Base-by-base conservation (phyloP, 2,797 vertebrate species). In the Geotria australis region DNA sequence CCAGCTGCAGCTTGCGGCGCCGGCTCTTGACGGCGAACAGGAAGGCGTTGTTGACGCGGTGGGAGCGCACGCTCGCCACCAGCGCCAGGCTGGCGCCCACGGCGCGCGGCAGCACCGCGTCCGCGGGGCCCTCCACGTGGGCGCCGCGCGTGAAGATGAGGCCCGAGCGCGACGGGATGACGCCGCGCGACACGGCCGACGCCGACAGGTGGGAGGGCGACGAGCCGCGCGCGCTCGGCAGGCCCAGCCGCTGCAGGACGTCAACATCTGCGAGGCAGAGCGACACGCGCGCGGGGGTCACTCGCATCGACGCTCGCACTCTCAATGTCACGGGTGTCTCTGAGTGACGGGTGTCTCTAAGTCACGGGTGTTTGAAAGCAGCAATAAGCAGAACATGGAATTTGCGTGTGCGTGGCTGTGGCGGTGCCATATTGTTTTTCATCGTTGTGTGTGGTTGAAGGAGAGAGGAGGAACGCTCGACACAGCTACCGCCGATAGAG, bases 11-110 rank as follows among this genome's bases (percentile, higher is more conserved):
- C 68, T 75, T 84, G 60, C 69, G 80, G 68, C 70, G 77, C 64
- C 71, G 79, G 46, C 77, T 83, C 61, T 77, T 73, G 60, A 83
- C 47, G 0, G 81, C 74, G 58, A 98, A 96, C 61, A 96, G 74
- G 60, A 85, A 95, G 58, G 85, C 89, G 6, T 72, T 79, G 75
- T 88, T 94, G 71, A 93, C 65, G n/a, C 85, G 83, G 62, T 96
- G 85, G 38, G 82, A 79, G 57, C 81, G 79, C 47, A 96, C 64
- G 65, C 84, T 89, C 70, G 93, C 69, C 66, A 95, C 76, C 56
- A 98, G 63, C 1, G 80, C 77, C 64, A 96, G 69, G 58, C 81
- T 69, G 1, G 73, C 63, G 70, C 70, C 76, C 63, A 78, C 73
- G 60, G 72, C 49, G 1, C 72, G 3, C 0, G 85, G 85, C 14